Percentiles rank a stretch among this genome's conserved stretches.
phyloP scores from a whole-genome alignment of 2,888 invertebrate genomes.

The Aporophyla lueneburgensis region DNA sequence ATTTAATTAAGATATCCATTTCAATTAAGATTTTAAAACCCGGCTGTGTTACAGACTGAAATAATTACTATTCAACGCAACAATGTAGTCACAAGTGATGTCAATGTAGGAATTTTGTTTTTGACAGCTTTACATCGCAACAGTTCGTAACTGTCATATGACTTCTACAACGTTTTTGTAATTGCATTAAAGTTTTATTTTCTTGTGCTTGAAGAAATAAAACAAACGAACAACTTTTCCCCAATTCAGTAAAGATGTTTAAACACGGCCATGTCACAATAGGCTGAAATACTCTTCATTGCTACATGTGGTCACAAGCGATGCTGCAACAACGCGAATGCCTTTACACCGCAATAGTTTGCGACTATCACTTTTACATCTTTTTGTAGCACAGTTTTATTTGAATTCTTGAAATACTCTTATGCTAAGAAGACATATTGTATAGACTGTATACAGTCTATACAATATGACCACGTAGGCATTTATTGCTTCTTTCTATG shows the following conservation, averaged over 20 bases:
- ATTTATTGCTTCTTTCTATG: no score
- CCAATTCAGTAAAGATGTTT: no score
- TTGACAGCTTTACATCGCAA: slow-evolving; percentile 19
- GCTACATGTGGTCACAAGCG: not conserved
- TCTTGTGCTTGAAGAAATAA: no score
- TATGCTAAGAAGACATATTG: no score
- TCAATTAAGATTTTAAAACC: not conserved
- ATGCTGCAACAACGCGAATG: not conserved
- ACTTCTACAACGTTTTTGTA: not conserved
- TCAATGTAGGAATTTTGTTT: slow-evolving; percentile 11
- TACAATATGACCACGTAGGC: no score
- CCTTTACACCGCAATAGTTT: not conserved
- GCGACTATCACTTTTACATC: not conserved
- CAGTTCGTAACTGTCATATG: not conserved
- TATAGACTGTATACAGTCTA: no score
- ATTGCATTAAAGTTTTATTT: not conserved
- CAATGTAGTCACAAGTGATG: slow-evolving; percentile 32
- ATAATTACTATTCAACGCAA: slow-evolving; percentile 1
- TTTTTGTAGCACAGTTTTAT: not conserved
- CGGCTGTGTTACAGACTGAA: not conserved
- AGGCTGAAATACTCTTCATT: not conserved
- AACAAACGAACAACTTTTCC: no score
- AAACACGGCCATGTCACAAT: not conserved
- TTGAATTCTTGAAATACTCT: no score
- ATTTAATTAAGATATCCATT: not conserved